A percentile compares a stretch with the other conserved stretches of the same genome.
Evolutionary conservation across 2,797 vertebrate species (phyloP).

Genomic region (Synanceia verrucosa): DNA sequence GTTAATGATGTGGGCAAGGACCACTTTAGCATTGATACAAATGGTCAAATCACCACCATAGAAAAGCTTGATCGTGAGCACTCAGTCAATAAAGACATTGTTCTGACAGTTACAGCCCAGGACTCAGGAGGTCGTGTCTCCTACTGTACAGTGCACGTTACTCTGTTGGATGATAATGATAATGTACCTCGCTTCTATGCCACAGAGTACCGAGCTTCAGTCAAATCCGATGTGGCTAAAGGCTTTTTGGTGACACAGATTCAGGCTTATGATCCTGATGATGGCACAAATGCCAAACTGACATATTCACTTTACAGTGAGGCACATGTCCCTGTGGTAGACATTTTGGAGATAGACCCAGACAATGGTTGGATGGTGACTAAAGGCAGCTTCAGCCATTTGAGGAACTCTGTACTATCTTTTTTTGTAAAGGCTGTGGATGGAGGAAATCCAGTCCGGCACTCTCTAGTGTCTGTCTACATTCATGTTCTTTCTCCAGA

Average conservation of each 20-base stretch:
- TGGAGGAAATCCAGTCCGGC: conserved; percentile 90
- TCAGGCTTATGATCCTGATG: conserved; percentile 91
- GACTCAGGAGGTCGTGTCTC: conserved; percentile 91
- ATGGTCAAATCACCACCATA: conserved; percentile 89
- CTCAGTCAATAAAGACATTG: conserved; percentile 84
- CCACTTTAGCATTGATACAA: conserved; percentile 89
- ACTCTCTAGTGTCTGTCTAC: conserved; percentile 94
- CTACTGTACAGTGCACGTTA: conserved; percentile 89
- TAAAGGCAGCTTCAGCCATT: conserved; percentile 91
- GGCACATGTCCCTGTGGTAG: conserved; percentile 89
- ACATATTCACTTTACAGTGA: conserved; percentile 96
- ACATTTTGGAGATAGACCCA: conserved; percentile 96
- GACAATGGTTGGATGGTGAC: conserved; percentile 99
- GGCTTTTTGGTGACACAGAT: conserved; percentile 94
- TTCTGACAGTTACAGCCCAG: conserved; percentile 87
- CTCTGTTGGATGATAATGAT: conserved; percentile 94
- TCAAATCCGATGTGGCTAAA: conserved; percentile 90
- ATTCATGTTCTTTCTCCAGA: conserved; percentile 93
- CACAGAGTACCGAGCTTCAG: conserved; percentile 90
- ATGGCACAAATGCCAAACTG: conserved; percentile 91
- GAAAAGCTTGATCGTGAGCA: conserved; percentile 94
- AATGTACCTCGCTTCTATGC: conserved; percentile 89
- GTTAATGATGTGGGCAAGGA: conserved; percentile 92
- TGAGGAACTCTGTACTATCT: conserved; percentile 91
- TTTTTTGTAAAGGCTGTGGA: conserved; percentile 98